Evolutionary conservation across 2,113 vertebrate genomes (phyloP).

Genomic region (Phyllostomus discolor): DNA sequence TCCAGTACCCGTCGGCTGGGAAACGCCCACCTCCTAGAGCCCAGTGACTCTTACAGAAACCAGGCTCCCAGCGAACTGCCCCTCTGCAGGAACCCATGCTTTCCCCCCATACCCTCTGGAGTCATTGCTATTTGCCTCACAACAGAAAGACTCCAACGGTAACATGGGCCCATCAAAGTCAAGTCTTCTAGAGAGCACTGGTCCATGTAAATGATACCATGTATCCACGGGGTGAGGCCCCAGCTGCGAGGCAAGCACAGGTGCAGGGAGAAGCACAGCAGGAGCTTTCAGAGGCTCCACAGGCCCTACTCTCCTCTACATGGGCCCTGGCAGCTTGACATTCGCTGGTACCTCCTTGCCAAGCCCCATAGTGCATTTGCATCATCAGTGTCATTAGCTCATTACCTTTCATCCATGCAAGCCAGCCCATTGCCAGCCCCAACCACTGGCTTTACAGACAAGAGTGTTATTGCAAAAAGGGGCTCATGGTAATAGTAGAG

Average conservation of each 20-base stretch:
- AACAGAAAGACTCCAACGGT: not conserved
- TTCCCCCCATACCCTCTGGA: not conserved
- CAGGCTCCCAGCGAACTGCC: not conserved
- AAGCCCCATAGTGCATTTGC: not conserved
- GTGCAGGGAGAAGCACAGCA: not conserved
- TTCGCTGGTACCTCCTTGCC: not conserved
- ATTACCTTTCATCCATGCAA: not conserved
- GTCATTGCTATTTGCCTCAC: not conserved
- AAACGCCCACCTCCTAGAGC: not conserved
- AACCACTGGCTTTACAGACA: not conserved
- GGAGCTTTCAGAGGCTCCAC: not conserved
- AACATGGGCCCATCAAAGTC: not conserved
- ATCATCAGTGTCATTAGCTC: not conserved
- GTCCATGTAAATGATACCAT: not conserved
- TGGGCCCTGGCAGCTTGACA: not conserved
- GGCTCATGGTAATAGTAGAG: not conserved
- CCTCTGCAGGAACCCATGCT: not conserved
- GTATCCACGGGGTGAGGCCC: not conserved
- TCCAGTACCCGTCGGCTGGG: not conserved
- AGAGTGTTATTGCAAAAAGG: not conserved
- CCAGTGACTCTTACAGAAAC: not conserved
- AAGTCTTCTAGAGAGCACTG: not conserved
- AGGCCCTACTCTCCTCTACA: not conserved
- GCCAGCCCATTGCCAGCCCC: not conserved
- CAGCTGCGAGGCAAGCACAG: not conserved